These are phyloP conservation scores for Tetragnatha montana DNA, from an alignment of 2,888 invertebrate species.

Conservation along the genomic window DNA sequence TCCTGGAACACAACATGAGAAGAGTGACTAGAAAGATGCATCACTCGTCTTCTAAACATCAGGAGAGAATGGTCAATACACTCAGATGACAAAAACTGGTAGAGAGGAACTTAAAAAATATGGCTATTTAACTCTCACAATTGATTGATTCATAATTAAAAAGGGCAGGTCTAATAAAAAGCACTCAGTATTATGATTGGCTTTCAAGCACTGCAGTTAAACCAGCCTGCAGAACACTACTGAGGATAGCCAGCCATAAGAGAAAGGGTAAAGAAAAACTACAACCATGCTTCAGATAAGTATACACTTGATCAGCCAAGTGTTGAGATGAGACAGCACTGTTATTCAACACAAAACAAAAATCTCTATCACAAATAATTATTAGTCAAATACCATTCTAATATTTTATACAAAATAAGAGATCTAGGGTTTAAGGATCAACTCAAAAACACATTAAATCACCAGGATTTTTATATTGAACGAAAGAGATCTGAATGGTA, in stretches of 20 bases:
- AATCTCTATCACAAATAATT: constrained; percentile 23
- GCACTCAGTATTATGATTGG: neutral
- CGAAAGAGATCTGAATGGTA: neutral
- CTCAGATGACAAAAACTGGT: neutral
- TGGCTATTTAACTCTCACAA: neutral
- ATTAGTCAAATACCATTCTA: constrained; percentile 8
- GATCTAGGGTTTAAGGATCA: neutral
- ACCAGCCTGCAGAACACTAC: neutral
- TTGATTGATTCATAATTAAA: neutral
- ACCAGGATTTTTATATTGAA: neutral
- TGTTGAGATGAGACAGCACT: neutral
- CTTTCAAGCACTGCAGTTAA: neutral
- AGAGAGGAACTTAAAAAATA: neutral
- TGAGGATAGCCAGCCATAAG: neutral
- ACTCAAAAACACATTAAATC: neutral
- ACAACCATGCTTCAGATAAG: neutral
- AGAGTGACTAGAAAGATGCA: constrained; percentile 40
- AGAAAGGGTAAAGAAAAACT: neutral
- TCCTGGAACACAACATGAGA: constrained; percentile 8
- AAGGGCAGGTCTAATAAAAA: neutral
- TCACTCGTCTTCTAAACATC: constrained; percentile 5
- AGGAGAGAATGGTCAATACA: neutral
- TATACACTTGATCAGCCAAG: neutral
- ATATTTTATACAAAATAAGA: constrained; percentile 21
- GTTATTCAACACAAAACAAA: constrained; percentile 19